These are phyloP conservation scores for Rhagophthalmus giganteus DNA, from an alignment of 2,888 invertebrate species.

Conservation along the genomic window DNA sequence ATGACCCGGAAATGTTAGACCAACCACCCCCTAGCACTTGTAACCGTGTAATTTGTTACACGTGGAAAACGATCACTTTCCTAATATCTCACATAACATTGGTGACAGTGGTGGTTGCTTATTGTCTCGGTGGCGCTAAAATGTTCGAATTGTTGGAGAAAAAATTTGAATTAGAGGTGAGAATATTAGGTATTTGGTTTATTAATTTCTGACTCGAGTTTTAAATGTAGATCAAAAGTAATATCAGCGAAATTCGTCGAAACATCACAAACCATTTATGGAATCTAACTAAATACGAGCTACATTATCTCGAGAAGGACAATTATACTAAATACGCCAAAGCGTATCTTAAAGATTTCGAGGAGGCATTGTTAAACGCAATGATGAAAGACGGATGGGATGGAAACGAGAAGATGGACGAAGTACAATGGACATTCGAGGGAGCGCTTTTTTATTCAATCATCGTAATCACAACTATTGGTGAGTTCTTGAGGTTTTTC, in stretches of 20 bases:
- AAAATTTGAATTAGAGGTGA: conserved; percentile 72
- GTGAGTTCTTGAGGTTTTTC: conserved; percentile 66
- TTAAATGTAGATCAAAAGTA: conserved; percentile 68
- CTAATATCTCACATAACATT: conserved; percentile 87
- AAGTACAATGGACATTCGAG: conserved; percentile 80
- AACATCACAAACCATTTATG: conserved; percentile 81
- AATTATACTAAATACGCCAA: conserved; percentile 80
- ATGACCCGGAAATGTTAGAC: conserved; percentile 48
- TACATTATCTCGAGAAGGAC: conserved; percentile 69
- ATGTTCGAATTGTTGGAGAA: conserved; percentile 80
- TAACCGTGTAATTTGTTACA: conserved; percentile 66
- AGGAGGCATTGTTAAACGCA: conserved; percentile 73
- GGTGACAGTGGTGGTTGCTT: conserved; percentile 84
- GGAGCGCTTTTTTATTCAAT: conserved; percentile 94
- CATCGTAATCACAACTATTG: conserved; percentile 94
- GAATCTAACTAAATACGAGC: conserved; percentile 66
- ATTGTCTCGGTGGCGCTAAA: conserved; percentile 86
- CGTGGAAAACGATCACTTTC: conserved; percentile 82
- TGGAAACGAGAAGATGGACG: conserved; percentile 64
- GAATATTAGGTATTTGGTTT: conserved; percentile 29
- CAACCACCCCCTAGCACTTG: conserved; percentile 53
- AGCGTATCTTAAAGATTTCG: conserved; percentile 63
- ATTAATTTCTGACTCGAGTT: not conserved
- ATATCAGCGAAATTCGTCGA: conserved; percentile 70
- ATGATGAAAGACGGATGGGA: conserved; percentile 92